phyloP scores from a whole-genome alignment of 2,888 invertebrate species.

The Troilus luridus region DNA sequence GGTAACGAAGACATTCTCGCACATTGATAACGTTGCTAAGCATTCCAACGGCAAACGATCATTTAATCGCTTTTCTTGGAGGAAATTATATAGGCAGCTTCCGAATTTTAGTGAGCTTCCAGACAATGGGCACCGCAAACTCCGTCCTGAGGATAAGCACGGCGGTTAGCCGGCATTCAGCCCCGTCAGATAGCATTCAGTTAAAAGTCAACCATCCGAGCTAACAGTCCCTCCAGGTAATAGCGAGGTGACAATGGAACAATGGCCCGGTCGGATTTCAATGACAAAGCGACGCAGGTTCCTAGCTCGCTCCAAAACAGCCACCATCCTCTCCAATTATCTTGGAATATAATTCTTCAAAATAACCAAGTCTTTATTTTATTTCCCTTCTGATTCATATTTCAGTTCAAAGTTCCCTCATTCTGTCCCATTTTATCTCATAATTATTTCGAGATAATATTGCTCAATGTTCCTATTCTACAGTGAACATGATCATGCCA shows the following conservation, averaged over 20 bases:
- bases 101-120: not conserved
- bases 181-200: constrained; percentile 33
- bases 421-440: not conserved
- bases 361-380: not conserved
- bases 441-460: too few relatives aligned
- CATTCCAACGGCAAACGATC: not conserved
- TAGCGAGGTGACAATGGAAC: constrained; percentile 55
- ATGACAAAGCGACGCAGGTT: constrained; percentile 49
- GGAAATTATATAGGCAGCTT: not conserved
- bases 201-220: constrained; percentile 50
- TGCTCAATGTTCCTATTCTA: too few relatives aligned
- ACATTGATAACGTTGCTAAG: too few relatives aligned
- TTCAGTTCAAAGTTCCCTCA: not conserved
- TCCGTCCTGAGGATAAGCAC: constrained; percentile 12
- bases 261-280: constrained; percentile 52
- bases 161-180: constrained; percentile 43
- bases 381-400: not conserved
- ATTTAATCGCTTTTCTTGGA: not conserved
- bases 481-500: not conserved
- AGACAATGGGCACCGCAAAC: constrained; percentile 10
- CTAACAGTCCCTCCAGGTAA: constrained; percentile 51
- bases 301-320: constrained; percentile 36
- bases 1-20: too few relatives aligned
- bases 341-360: constrained; percentile 27
- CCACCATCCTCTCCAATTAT: not conserved